Base-by-base conservation (phyloP, 2,797 vertebrate species). In the Lemur catta region DNA sequence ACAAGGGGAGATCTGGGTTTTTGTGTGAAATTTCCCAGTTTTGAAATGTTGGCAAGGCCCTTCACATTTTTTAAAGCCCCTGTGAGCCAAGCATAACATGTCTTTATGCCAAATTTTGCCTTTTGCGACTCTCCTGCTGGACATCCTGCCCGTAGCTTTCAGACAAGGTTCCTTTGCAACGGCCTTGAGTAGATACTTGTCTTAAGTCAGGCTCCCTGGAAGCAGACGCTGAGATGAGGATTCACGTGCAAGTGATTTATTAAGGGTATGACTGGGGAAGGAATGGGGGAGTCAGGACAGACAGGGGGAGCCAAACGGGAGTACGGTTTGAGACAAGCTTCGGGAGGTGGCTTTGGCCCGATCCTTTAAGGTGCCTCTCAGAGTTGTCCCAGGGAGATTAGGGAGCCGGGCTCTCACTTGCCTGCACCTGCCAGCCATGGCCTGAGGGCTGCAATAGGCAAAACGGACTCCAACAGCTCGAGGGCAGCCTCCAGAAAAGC, bases 11-110 rank as follows among this genome's bases (percentile, higher is more conserved):
- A 81, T 59, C 69, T 90, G 71, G 50, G 33, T 6, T 95, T 93
- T 84, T 92, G 33, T 85, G 74, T 96, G 46, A 86, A 84, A 75
- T 67, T 63, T 87, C 33, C 81, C 61, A 76, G 88, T 89, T 97
- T 96, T 63, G 75, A 79, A 94, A 48, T 18, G 43, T 89, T 97
- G 92, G 94, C 85, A 93, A 59, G 35, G 22, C 69, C 57, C 74
- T 35, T 82, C 26, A 57, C 15, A 85, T 84, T 89, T 95, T 89
- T 91, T 61, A 15, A 71, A 78, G 57, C 61, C 52, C 84, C 61
- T 20, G 6, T 3, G 8, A 97, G 88, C 92, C 81, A 96, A 89
- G 57, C 24, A 52, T 93, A 96, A 78, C 79, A 76, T 6, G 12
- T 48, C 12, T 90, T 96, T 41, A 57, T 33, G 92, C 94, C 94